These are phyloP conservation scores for Drosophila gunungcola DNA, from an alignment of 1,140 invertebrate species.

Conservation along the genomic window DNA sequence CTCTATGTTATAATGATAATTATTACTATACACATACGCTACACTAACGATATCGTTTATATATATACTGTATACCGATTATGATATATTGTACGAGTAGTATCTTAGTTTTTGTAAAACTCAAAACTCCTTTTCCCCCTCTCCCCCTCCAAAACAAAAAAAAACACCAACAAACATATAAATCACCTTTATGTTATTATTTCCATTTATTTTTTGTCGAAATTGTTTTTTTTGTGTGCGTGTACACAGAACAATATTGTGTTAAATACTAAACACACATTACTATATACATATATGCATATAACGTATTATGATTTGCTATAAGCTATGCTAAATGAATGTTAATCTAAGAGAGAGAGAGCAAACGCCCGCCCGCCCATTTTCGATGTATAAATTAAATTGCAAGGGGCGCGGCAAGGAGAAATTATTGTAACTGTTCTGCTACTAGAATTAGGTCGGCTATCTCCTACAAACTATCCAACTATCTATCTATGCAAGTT, in stretches of 20 bases:
- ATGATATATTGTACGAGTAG: slow-evolving; percentile 69
- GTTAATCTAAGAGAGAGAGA: slow-evolving; percentile 25
- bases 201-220: slow-evolving; percentile 62
- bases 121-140: slow-evolving; percentile 27
- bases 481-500: slow-evolving; percentile 59
- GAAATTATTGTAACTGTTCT: slow-evolving; percentile 64
- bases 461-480: slow-evolving; percentile 52
- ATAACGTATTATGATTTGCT: slow-evolving; percentile 81
- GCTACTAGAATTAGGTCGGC: slow-evolving; percentile 49
- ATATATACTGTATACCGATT: slow-evolving; percentile 63
- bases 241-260: slow-evolving; percentile 40
- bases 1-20: slow-evolving; percentile 79
- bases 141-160: slow-evolving; percentile 4
- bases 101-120: slow-evolving; percentile 58
- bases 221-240: slow-evolving; percentile 45
- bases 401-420: slow-evolving; percentile 45
- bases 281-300: slow-evolving; percentile 54
- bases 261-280: slow-evolving; percentile 8
- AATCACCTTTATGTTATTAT: slow-evolving; percentile 41
- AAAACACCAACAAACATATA: slow-evolving; percentile 7
- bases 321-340: slow-evolving; percentile 71
- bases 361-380: slow-evolving; percentile 20
- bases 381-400: slow-evolving; percentile 76
- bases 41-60: slow-evolving; percentile 54
- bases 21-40: slow-evolving; percentile 69